Conservation (phyloP, 1,140 invertebrate genomes). For the Pseudomyrmex concolor region DNA sequence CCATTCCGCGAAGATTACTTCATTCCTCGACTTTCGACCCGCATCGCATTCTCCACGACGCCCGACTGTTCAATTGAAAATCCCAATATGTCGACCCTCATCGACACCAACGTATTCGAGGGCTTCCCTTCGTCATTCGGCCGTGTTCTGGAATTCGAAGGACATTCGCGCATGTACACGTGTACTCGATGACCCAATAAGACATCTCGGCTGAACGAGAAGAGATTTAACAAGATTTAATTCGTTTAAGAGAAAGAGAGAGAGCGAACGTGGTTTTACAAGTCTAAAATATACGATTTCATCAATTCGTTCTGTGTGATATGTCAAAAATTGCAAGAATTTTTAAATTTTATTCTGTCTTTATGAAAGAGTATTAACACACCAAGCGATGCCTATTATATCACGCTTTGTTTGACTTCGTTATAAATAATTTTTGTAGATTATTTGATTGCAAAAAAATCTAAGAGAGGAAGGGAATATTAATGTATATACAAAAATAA, state of each 20-base stretch:
- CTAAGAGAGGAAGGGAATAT: too few relatives aligned
- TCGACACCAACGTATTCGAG: constrained; percentile 68
- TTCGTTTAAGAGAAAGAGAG: neutral
- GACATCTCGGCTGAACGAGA: constrained; percentile 1
- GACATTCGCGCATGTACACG: constrained; percentile 50
- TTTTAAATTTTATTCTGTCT: constrained; percentile 5
- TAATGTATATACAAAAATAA: too few relatives aligned
- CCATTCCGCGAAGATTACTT: constrained; percentile 64
- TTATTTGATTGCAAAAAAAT: neutral
- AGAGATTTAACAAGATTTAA: neutral
- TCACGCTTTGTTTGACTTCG: neutral
- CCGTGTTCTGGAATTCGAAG: constrained; percentile 70
- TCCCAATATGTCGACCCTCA: constrained; percentile 66
- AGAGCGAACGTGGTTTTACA: too few relatives aligned
- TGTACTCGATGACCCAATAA: constrained; percentile 50
- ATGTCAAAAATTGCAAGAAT: neutral
- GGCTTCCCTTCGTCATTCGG: constrained; percentile 41
- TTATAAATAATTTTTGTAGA: neutral
- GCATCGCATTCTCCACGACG: constrained; percentile 66
- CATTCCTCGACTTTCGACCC: constrained; percentile 67
- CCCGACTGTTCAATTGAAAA: constrained; percentile 72
- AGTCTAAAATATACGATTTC: neutral
- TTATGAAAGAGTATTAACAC: neutral
- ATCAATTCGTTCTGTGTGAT: too few relatives aligned
- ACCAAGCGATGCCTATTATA: too few relatives aligned